These are phyloP conservation scores for Falcaria lacertinaria DNA, from an alignment of 2,888 invertebrate genomes.

Conservation along the genomic window DNA sequence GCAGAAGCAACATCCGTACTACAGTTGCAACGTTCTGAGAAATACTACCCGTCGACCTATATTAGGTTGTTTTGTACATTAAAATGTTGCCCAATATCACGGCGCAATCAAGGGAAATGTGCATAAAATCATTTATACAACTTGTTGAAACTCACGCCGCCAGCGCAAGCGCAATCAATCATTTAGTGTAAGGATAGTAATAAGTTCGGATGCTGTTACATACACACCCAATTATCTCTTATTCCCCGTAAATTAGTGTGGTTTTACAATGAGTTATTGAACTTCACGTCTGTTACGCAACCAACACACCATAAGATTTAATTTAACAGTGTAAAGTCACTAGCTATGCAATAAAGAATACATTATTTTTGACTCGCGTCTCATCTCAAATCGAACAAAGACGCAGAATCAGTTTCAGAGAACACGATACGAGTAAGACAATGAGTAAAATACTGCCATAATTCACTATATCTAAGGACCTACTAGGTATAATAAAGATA, in stretches of 20 bases:
- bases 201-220: neutral
- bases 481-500: too few species aligned
- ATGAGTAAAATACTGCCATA: too few species aligned
- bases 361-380: too few species aligned
- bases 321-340: too few species aligned
- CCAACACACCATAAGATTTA: neutral
- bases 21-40: constrained; percentile 62
- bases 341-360: too few species aligned
- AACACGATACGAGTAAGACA: too few species aligned
- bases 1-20: constrained; percentile 58
- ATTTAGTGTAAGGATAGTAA: constrained; percentile 2
- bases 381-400: too few species aligned
- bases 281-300: neutral
- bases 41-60: constrained; percentile 68
- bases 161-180: neutral
- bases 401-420: too few species aligned
- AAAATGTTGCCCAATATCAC: constrained; percentile 63
- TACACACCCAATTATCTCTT: constrained; percentile 1
- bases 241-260: constrained; percentile 1
- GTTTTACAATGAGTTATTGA: neutral
- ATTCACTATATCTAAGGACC: too few species aligned
- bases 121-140: constrained; percentile 28
- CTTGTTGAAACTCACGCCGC: constrained; percentile 35
- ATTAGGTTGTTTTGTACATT: constrained; percentile 59
- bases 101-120: constrained; percentile 40